Conservation (phyloP, 2,888 invertebrate genomes). For the Nebria brevicollis region DNA sequence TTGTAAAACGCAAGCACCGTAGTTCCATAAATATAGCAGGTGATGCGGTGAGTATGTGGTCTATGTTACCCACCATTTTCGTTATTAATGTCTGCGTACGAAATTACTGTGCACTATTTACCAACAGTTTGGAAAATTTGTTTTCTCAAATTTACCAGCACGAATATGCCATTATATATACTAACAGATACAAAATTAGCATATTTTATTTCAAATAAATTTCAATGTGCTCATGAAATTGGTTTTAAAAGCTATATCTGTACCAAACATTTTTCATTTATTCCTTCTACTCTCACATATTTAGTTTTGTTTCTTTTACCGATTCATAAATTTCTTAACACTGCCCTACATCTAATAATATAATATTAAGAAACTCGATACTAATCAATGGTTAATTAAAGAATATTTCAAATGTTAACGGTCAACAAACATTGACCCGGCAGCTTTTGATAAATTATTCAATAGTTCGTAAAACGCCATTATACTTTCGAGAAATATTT, state of each 20-base stretch:
- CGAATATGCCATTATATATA: background rate
- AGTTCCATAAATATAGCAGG: conserved; percentile 33
- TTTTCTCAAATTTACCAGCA: conserved; percentile 33
- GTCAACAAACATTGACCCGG: background rate
- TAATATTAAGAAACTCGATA: too few relatives aligned
- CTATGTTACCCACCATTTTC: conserved; percentile 29
- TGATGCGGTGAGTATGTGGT: conserved; percentile 30
- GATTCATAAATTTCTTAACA: too few relatives aligned
- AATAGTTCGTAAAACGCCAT: background rate
- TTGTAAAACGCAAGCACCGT: conserved; percentile 20
- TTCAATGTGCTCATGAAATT: background rate
- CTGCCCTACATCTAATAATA: too few relatives aligned
- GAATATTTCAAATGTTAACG: background rate
- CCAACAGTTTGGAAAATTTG: conserved; percentile 34
- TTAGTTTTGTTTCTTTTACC: too few relatives aligned
- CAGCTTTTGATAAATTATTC: background rate
- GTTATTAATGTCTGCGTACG: conserved; percentile 38
- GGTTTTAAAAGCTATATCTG: background rate
- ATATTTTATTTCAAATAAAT: background rate
- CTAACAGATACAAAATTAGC: background rate
- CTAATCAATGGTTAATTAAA: background rate
- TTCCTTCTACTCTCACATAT: too few relatives aligned
- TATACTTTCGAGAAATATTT: background rate
- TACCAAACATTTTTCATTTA: background rate
- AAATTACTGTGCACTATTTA: conserved; percentile 38